Evolutionary conservation across 2,797 vertebrate species (phyloP).

Genomic region (Lagocephalus sceleratus): DNA sequence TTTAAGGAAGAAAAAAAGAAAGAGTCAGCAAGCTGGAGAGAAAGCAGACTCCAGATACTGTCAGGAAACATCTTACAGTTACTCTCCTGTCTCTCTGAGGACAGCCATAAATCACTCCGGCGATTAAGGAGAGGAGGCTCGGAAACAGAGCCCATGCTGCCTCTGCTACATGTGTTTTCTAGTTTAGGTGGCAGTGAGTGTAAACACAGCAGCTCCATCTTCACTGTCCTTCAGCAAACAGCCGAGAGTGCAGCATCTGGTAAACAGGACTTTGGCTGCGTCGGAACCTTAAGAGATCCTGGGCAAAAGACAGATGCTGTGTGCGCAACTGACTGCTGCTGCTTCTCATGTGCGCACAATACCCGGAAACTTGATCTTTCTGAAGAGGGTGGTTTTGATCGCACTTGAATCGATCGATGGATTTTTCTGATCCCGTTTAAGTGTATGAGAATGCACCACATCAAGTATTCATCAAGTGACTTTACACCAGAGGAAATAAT

Average conservation of each 20-base stretch:
- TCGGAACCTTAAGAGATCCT: constrained; percentile 23
- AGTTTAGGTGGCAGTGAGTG: constrained; percentile 27
- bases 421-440: constrained; percentile 5
- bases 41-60: constrained; percentile 22
- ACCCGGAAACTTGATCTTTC: constrained; percentile 9
- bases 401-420: constrained; percentile 5
- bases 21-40: constrained; percentile 12
- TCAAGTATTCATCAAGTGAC: constrained; percentile 1
- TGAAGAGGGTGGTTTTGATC: constrained; percentile 7
- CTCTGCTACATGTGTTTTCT: not conserved
- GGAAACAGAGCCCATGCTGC: not conserved
- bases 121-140: constrained; percentile 1
- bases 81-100: constrained; percentile 21
- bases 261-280: constrained; percentile 46
- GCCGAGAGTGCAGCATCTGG: constrained; percentile 22
- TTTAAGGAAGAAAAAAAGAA: not conserved
- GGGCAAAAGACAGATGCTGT: constrained; percentile 21
- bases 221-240: constrained; percentile 24
- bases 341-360: constrained; percentile 24
- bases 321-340: constrained; percentile 19
- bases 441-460: constrained; percentile 19
- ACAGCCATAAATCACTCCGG: constrained; percentile 24
- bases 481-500: constrained; percentile 3
- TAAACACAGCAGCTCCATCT: constrained; percentile 46
- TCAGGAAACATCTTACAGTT: constrained; percentile 14